A percentile compares a stretch with the other conserved stretches of the same genome.
Evolutionary conservation across 2,113 vertebrate species (phyloP).

Genomic region (Oryzias curvinotus): DNA sequence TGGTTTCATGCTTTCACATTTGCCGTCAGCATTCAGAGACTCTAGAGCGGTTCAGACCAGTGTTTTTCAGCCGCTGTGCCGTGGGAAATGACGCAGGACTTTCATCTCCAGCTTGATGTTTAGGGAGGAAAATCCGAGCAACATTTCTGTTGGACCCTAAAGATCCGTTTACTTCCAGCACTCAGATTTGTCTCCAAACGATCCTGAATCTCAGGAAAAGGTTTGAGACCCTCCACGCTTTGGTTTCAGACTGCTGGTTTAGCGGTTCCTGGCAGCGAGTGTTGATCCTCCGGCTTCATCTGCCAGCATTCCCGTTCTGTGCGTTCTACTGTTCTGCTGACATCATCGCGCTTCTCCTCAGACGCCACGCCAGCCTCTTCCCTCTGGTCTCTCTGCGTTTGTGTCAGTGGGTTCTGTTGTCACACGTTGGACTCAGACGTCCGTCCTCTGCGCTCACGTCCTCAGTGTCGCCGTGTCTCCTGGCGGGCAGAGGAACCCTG

Average conservation of each 20-base stretch:
- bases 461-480: constrained; percentile 81
- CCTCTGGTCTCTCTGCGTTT: too few species aligned
- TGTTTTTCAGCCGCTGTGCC: too few species aligned
- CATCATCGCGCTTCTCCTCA: too few species aligned
- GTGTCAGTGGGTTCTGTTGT: too few species aligned
- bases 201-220: not conserved
- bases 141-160: not conserved
- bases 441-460: not conserved
- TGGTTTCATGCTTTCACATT: too few species aligned
- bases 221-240: not conserved
- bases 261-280: too few species aligned
- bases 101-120: constrained; percentile 32
- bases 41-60: too few species aligned
- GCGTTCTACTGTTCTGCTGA: too few species aligned
- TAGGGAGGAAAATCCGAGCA: constrained; percentile 12
- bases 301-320: not conserved
- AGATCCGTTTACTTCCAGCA: not conserved
- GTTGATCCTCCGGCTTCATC: not conserved
- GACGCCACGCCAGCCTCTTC: too few species aligned
- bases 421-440: not conserved
- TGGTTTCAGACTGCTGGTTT: not conserved
- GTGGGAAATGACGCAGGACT: too few species aligned
- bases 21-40: too few species aligned
- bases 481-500: constrained; percentile 87
- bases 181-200: not conserved